Percentiles rank a stretch among this genome's conserved stretches.
These are phyloP conservation scores for Synergus laeviventris DNA, from an alignment of 2,888 invertebrate genomes.

Conservation along the genomic window DNA sequence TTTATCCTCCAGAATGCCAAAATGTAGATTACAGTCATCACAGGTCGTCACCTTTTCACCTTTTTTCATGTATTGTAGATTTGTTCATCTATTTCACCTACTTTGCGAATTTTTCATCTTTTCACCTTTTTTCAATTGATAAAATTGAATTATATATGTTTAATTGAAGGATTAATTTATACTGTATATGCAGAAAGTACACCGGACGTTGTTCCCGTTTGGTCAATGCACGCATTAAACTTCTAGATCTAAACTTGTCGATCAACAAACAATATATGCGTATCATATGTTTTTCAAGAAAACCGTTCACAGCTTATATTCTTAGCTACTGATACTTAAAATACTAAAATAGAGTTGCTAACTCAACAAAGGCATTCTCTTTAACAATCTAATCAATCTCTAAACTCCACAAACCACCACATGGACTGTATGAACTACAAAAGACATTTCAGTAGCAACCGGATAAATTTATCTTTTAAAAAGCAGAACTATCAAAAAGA, in stretches of 20 bases:
- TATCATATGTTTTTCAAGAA: conserved; percentile 15
- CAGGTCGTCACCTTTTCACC: background rate
- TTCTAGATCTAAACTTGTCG: conserved; percentile 10
- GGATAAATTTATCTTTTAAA: background rate
- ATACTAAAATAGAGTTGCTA: background rate
- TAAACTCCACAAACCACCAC: background rate
- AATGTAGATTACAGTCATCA: background rate
- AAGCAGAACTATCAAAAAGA: background rate
- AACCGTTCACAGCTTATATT: background rate
- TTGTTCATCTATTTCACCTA: too few relatives aligned
- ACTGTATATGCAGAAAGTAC: conserved; percentile 15
- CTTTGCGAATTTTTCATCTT: too few relatives aligned
- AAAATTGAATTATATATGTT: too few relatives aligned
- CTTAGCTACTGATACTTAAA: background rate
- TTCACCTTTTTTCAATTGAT: too few relatives aligned
- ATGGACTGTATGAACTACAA: background rate
- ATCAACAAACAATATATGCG: background rate
- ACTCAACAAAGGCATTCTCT: background rate
- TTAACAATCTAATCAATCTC: background rate
- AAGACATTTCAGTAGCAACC: background rate
- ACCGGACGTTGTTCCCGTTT: background rate
- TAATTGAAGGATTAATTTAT: conserved; percentile 10
- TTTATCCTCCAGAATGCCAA: background rate
- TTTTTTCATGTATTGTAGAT: too few relatives aligned
- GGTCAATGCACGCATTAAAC: conserved; percentile 31